These are phyloP conservation scores for Cryptotis parvus DNA, from an alignment of 2,113 vertebrate genomes.

Conservation along the genomic window DNA sequence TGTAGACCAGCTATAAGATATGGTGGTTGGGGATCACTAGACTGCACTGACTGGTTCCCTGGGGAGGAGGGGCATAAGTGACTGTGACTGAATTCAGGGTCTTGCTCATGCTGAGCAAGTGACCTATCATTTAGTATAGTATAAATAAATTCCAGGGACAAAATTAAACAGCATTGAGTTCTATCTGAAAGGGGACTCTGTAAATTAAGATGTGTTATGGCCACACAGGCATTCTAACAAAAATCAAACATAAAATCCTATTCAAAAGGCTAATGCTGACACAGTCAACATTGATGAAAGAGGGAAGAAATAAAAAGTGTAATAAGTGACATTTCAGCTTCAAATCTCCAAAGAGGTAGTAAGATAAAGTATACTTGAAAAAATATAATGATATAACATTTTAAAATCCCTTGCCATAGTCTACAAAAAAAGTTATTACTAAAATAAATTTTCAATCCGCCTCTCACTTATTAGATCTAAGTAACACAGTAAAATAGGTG, in stretches of 20 bases:
- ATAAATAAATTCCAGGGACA: constrained; percentile 3
- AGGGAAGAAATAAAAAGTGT: background rate
- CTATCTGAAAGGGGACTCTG: background rate
- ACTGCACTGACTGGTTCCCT: no score
- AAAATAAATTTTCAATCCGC: constrained; percentile 7
- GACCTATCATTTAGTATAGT: constrained; percentile 16
- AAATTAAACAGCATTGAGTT: constrained; percentile 38
- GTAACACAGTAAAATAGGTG: background rate
- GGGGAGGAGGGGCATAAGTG: no score
- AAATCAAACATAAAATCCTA: constrained; percentile 29
- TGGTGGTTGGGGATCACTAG: no score
- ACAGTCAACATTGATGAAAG: background rate
- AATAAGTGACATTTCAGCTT: constrained; percentile 2
- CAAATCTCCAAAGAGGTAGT: constrained; percentile 29
- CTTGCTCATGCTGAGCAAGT: no score
- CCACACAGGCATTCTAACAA: background rate
- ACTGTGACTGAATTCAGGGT: no score
- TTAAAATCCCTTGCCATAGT: background rate
- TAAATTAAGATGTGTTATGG: background rate
- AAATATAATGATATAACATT: background rate
- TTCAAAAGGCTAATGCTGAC: background rate
- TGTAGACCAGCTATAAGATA: no score
- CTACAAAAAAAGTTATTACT: background rate
- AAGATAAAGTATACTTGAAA: no score
- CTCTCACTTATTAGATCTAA: constrained; percentile 6